A percentile compares a stretch with the other conserved stretches of the same genome.
Evolutionary conservation across 92 coral and sea anemone genomes (phyloP).

Genomic region (Zoanthus sansibaricus): DNA sequence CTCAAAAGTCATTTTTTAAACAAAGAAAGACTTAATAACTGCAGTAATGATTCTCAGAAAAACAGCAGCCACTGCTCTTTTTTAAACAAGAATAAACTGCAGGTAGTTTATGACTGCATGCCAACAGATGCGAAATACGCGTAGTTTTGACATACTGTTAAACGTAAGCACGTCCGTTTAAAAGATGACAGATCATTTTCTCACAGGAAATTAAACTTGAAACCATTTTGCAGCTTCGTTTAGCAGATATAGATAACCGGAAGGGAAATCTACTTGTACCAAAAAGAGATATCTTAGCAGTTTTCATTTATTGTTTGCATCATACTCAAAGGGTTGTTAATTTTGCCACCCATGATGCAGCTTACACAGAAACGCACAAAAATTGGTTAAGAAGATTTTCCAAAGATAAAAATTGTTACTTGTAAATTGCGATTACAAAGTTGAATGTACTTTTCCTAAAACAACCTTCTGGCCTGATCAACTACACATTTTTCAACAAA

Average conservation of each 20-base stretch:
- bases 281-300: not conserved
- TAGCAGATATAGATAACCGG: not conserved
- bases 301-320: not conserved
- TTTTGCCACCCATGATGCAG: conserved; percentile 11
- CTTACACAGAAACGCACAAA: not conserved
- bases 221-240: conserved; percentile 2
- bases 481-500: too few species aligned
- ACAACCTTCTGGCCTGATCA: too few species aligned
- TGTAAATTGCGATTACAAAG: too few species aligned
- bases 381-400: too few species aligned
- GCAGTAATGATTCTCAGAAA: not conserved
- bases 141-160: not conserved
- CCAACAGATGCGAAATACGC: conserved; percentile 26
- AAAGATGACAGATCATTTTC: conserved; percentile 35
- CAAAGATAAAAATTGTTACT: too few species aligned
- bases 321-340: not conserved
- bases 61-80: not conserved
- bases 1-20: not conserved
- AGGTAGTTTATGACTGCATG: not conserved
- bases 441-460: too few species aligned
- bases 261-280: not conserved
- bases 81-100: not conserved
- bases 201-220: conserved; percentile 25
- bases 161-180: not conserved
- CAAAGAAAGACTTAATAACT: not conserved